phyloP scores from a whole-genome alignment of 2,797 vertebrate species.

The Epinephelus awoara region DNA sequence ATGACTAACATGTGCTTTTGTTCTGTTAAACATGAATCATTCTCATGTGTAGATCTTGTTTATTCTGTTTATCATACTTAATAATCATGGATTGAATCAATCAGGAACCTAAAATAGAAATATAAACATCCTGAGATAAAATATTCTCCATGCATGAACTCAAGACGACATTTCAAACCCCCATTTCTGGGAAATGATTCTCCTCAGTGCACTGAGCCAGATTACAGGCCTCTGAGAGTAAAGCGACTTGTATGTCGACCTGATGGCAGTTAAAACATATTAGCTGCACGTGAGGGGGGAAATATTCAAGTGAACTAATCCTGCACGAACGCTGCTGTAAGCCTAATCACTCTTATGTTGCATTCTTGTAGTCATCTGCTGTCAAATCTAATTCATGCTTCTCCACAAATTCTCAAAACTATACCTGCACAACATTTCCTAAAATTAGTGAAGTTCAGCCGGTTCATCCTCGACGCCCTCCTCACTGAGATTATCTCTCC shows the following conservation, averaged over 20 bases:
- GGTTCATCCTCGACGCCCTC: slow-evolving; percentile 37
- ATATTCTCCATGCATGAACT: slow-evolving; percentile 29
- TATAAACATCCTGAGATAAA: neutral
- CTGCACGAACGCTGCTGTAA: slow-evolving; percentile 35
- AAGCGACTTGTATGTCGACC: slow-evolving; percentile 39
- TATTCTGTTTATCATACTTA: no score
- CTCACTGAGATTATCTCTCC: slow-evolving; percentile 30
- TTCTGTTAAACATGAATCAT: no score
- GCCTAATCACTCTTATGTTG: slow-evolving; percentile 41
- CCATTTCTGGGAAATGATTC: slow-evolving; percentile 43
- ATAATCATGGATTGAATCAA: neutral
- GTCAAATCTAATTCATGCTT: slow-evolving; percentile 39
- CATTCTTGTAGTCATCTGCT: slow-evolving; percentile 59
- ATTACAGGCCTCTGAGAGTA: slow-evolving; percentile 45
- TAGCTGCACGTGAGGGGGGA: slow-evolving; percentile 42
- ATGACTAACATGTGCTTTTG: neutral
- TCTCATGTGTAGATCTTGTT: no score
- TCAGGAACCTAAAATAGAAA: neutral
- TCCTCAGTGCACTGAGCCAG: slow-evolving; percentile 55
- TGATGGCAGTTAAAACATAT: slow-evolving; percentile 53
- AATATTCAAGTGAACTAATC: slow-evolving; percentile 59
- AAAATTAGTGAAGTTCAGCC: slow-evolving; percentile 34
- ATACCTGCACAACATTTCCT: neutral
- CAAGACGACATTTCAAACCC: slow-evolving; percentile 37
- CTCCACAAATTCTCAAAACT: neutral